Evolutionary conservation across 2,888 invertebrate genomes (phyloP), one percentile per base, ranked within the genome.

Genomic region (Polymixis lichenea): DNA sequence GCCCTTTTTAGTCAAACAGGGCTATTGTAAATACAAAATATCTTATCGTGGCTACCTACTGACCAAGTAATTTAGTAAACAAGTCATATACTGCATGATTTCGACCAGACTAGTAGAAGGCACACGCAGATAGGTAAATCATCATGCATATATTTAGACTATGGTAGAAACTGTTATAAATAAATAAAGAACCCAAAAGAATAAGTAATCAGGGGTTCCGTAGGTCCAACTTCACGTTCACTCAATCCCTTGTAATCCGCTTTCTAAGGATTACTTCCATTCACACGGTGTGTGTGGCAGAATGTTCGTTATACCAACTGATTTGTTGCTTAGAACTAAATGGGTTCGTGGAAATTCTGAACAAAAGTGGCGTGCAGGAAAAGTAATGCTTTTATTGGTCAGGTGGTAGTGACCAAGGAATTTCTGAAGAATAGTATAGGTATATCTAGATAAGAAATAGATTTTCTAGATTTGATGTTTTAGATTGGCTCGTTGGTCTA

Each of bases 261-360:
- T 85, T 86, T 78, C 46, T 62, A 60, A 64, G 78, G 82, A 78
- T 84, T 77, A 84, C 67, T 78, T 72, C 28, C 49, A 81, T 85
- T 82, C 78, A 84, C 32, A 15, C 13, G 7, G 46, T 53, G 32
- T 70, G 64, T 66, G 69, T 71, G 65, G 71, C 70, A 70, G 68
- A 84, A 73, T 62, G 61, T 58, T 75, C 56, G 49, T 61, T 69
- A 56, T 28, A 15, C 62, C n/a, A 22, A 64, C 25, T 71, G 62
- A 75, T 75, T 80, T 61, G 67, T 53, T 55, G 13, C 25, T 38
- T 15, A 74, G 62, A 58, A 38, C 43, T 38, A 28, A 43, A 56
- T 2, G 25, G 55, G 28, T 64, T 32, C 1, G 22, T 22, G 9
- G 7, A 25, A 28, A 38, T 49, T 74, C 43, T n/a, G 19, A 13